These are phyloP conservation scores for Calidris pugnax DNA, from an alignment of 2,113 vertebrate species.

Conservation along the genomic window DNA sequence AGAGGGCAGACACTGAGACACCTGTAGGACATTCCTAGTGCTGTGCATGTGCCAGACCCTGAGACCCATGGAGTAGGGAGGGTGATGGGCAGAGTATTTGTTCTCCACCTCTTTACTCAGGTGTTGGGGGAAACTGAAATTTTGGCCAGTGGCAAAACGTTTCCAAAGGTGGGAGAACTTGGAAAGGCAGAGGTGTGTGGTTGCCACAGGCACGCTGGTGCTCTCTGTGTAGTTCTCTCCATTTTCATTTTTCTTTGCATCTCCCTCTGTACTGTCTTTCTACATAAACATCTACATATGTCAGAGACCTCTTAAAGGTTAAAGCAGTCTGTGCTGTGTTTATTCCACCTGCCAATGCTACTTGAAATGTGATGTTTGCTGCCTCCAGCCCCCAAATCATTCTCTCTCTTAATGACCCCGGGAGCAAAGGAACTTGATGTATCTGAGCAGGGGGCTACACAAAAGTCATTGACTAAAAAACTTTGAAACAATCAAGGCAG, in stretches of 20 bases:
- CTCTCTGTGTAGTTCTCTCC: background rate
- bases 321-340: background rate
- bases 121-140: background rate
- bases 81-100: background rate
- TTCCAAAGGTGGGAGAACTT: background rate
- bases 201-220: background rate
- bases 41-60: background rate
- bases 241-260: background rate
- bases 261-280: background rate
- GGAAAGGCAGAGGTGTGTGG: background rate
- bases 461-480: background rate
- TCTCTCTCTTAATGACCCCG: background rate
- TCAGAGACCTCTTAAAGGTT: constrained; percentile 11
- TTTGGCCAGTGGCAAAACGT: background rate
- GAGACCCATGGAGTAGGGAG: background rate
- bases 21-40: background rate
- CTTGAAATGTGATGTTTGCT: background rate
- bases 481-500: background rate
- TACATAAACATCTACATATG: background rate
- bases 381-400: background rate
- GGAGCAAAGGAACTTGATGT: background rate
- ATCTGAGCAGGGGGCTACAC: background rate
- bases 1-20: background rate
- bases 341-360: background rate
- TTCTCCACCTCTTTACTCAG: background rate